Conservation (phyloP, 1,140 invertebrate species). For the Dreissena polymorpha region DNA sequence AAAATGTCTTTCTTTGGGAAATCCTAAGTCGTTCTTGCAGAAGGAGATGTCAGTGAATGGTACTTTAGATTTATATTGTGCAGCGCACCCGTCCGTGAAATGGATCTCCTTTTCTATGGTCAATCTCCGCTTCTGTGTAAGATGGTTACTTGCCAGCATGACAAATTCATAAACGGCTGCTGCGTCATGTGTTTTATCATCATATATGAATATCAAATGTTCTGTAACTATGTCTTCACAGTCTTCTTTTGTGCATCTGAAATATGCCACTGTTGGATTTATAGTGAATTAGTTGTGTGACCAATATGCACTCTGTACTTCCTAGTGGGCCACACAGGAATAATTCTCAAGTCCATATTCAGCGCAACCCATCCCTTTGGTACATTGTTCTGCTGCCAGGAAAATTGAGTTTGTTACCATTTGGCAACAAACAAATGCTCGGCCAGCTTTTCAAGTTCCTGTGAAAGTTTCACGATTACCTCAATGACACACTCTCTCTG, state of each 20-base stretch:
- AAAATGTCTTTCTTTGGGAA: neutral
- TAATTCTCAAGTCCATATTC: conserved; percentile 58
- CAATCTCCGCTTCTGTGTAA: conserved; percentile 11
- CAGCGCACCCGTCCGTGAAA: neutral
- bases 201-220: conserved; percentile 37
- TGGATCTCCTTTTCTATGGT: neutral
- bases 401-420: conserved; percentile 15
- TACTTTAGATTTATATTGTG: neutral
- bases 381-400: conserved; percentile 4
- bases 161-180: conserved; percentile 48
- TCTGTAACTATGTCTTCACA: no score
- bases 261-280: conserved; percentile 44
- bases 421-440: conserved; percentile 14
- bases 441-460: no score
- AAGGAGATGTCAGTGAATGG: neutral
- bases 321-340: conserved; percentile 39
- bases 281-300: neutral
- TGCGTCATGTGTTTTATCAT: conserved; percentile 57
- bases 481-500: neutral
- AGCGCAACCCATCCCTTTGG: neutral
- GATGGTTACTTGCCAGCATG: conserved; percentile 29
- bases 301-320: conserved; percentile 55
- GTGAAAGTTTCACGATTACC: conserved; percentile 18
- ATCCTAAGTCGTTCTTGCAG: neutral
- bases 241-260: conserved; percentile 41